Base-by-base conservation (phyloP, 2,888 invertebrate species). In the Epsilonema sp. region DNA sequence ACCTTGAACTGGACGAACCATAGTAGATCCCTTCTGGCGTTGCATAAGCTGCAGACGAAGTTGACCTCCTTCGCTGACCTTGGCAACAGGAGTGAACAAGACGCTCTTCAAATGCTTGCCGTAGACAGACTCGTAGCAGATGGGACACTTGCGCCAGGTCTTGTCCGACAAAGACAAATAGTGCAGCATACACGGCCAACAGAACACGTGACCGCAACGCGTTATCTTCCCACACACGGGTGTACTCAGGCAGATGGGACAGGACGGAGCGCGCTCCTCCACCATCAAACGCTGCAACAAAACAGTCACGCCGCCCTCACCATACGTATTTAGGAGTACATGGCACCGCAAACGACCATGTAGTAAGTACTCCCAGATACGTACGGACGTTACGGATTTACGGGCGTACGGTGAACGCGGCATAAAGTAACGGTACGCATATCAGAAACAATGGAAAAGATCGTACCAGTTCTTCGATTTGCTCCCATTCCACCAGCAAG, bases 141-240 rank as follows among this genome's bases (percentile, higher is more conserved):
- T 89, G 0, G 92, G 92, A 66, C 92, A 92, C 61, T 79, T 80
- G 26, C 78, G 73, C 72, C 79, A 80, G 23, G 76, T 70, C 62
- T 81, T 79, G 57, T 90, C 89, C 45, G 81, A 79, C 2, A 87
- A 71, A 1, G 82, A 78, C 38, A 86, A 73, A 64, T 90, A 90
- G 67, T 90, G 90, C 42, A 94, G 74, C 56, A 87, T 77, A 63
- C 92, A 94, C 0, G 87, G 76, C 87, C 86, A 92, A 67, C 92
- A 94, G 67, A 82, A 90, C 52, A 86, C 80, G 65, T 94, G 92
- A 11, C 92, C 90, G 66, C 92, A 94, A 38, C 79, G 76, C 0
- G 87, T 89, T 63, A 89, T 82, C 67, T 89, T 85, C 1, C 81
- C 87, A 46, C 86, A 83, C 45, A 77, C 74, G 2, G 89, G 87